Conservation (phyloP, 2,888 invertebrate genomes). For the Synergus laeviventris region DNA sequence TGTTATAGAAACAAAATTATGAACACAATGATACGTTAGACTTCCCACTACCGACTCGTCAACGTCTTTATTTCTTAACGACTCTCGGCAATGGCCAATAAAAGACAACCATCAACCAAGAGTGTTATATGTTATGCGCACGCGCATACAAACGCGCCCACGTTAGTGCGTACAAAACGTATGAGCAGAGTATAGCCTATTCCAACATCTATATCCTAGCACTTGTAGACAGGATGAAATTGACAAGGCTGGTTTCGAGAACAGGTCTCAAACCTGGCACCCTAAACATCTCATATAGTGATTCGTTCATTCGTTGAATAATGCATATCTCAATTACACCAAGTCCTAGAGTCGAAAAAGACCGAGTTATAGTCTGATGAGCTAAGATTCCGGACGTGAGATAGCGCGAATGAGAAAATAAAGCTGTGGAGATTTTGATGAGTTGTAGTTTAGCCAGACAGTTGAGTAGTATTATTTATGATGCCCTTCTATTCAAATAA, state of each 20-base stretch:
- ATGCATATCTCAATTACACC: conserved; percentile 56
- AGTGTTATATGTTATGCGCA: background rate
- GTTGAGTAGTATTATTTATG: conserved; percentile 11
- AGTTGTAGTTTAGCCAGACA: background rate
- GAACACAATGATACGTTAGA: conserved; percentile 9
- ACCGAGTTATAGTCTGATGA: background rate
- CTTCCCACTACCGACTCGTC: conserved; percentile 2
- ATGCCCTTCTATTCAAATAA: background rate
- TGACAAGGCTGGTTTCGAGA: conserved; percentile 7
- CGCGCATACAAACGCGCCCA: background rate
- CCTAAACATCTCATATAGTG: background rate
- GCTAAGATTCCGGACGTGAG: conserved; percentile 33
- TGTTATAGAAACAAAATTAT: conserved; percentile 1
- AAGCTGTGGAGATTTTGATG: conserved; percentile 16
- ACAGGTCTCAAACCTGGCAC: conserved; percentile 14
- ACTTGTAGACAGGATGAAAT: conserved; percentile 24
- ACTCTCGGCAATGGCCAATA: conserved; percentile 19
- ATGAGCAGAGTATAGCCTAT: conserved; percentile 1
- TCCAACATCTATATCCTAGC: conserved; percentile 13
- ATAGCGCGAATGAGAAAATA: conserved; percentile 42
- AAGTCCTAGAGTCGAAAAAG: conserved; percentile 9
- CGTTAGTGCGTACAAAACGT: background rate
- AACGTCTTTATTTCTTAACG: conserved; percentile 27
- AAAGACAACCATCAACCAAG: conserved; percentile 7
- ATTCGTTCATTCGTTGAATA: conserved; percentile 51